These are phyloP conservation scores for Drosophila punjabiensis DNA, from an alignment of 1,140 invertebrate genomes.

Conservation along the genomic window DNA sequence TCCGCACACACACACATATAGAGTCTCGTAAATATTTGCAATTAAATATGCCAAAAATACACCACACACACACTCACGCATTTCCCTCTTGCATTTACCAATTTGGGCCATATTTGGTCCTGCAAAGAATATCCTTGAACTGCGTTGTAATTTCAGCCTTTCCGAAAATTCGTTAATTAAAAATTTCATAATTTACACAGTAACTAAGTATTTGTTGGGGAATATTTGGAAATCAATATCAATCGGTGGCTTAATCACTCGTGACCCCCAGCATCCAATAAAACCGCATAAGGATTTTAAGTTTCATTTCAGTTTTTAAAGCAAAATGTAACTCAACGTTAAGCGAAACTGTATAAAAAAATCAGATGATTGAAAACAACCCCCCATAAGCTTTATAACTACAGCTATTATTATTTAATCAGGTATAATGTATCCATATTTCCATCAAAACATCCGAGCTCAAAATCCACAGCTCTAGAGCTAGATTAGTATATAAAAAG, in stretches of 20 bases:
- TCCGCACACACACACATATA: conserved; percentile 15
- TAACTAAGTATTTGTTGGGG: conserved; percentile 10
- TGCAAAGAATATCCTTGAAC: conserved; percentile 18
- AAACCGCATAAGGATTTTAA: too few species aligned
- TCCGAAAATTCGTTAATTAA: conserved; percentile 27
- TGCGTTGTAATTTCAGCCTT: neutral
- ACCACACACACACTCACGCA: conserved; percentile 5
- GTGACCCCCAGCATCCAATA: neutral
- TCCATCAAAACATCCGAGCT: too few species aligned
- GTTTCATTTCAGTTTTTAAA: neutral
- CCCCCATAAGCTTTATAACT: too few species aligned
- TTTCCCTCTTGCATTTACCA: conserved; percentile 20
- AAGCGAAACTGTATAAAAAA: neutral
- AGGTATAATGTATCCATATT: too few species aligned
- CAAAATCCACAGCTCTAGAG: too few species aligned
- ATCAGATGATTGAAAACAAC: neutral
- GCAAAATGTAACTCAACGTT: neutral
- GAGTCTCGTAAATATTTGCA: conserved; percentile 70
- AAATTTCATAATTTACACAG: conserved; percentile 37
- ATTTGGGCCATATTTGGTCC: conserved; percentile 40
- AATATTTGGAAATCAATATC: conserved; percentile 8
- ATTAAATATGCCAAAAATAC: conserved; percentile 75
- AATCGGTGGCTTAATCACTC: neutral
- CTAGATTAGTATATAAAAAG: too few species aligned
- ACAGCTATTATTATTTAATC: too few species aligned